Evolutionary conservation across 1,140 invertebrate genomes (phyloP), one percentile per base, ranked within the genome.

Genomic region (Chymomyza costata): DNA sequence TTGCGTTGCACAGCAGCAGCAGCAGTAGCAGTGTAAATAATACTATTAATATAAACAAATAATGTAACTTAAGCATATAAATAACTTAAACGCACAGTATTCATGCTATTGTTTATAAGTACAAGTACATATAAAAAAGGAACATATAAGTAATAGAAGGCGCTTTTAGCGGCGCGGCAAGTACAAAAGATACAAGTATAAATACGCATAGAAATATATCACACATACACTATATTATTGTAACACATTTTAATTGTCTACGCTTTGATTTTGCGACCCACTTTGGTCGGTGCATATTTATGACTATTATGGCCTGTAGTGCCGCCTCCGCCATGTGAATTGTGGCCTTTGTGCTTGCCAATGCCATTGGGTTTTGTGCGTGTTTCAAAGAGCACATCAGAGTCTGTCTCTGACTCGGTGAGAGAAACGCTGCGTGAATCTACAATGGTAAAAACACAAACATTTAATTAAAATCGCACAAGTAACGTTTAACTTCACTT

Each of bases 331-430:
- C 64, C 60, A 40, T 84, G 57, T 8, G 52, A 55, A 17, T 49
- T 59, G 31, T 76, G 70, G 6, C 38, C 71, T 14, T 68, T 80
- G 47, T 73, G 71, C 40, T 67, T 84, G 49, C 57, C 56, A 52
- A 83, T 70, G 0, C 90, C 90, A 65, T 91, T 91, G 57, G 87
- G 84, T 62, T 90, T 88, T 10, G 87, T 85, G 11, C 87, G 86
- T 6, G 86, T 87, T 81, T 93, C 91, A 81, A 92, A 92, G 1
- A 93, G 82, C 11, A 92, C 90, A 85, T 93, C 92, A 1, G 91
- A 92, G 60, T 93, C 92, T 0, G 92, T 93, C 51, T 94, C 93
- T 0, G 90, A 90, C 61, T 94, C 92, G 2, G 92, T 92, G 11
- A 91, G 68, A 63, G 90, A 90, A 3, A 90, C 85, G 85, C 88